Percentiles rank a stretch among this genome's conserved stretches.
These are phyloP conservation scores for Papilio helenus DNA, from an alignment of 1,140 invertebrate genomes.

Conservation along the genomic window DNA sequence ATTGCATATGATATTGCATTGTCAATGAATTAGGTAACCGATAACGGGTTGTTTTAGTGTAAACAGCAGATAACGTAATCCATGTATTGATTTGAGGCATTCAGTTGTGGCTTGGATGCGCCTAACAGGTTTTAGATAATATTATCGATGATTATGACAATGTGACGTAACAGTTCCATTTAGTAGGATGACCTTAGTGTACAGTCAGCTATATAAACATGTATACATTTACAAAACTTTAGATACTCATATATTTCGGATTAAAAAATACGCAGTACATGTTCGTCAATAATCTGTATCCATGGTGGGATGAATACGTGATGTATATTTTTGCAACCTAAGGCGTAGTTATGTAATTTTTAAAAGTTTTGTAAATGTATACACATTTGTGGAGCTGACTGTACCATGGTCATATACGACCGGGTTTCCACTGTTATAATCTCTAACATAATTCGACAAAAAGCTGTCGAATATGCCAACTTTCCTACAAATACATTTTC, in stretches of 20 bases:
- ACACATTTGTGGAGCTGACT: too few relatives aligned
- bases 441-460: neutral
- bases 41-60: neutral
- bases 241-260: too few relatives aligned
- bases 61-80: neutral
- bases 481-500: neutral
- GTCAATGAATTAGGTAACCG: neutral
- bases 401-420: neutral
- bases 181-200: neutral
- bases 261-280: too few relatives aligned
- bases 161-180: neutral
- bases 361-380: too few relatives aligned
- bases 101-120: neutral
- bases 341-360: too few relatives aligned
- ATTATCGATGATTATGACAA: neutral
- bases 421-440: neutral
- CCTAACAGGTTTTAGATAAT: neutral
- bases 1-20: neutral
- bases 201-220: too few relatives aligned
- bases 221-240: too few relatives aligned
- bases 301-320: too few relatives aligned
- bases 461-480: neutral
- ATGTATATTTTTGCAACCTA: too few relatives aligned
- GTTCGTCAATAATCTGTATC: too few relatives aligned
- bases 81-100: conserved; percentile 3